Conservation (phyloP, 1,140 invertebrate genomes). For the Pseudachorutes palmiensis region DNA sequence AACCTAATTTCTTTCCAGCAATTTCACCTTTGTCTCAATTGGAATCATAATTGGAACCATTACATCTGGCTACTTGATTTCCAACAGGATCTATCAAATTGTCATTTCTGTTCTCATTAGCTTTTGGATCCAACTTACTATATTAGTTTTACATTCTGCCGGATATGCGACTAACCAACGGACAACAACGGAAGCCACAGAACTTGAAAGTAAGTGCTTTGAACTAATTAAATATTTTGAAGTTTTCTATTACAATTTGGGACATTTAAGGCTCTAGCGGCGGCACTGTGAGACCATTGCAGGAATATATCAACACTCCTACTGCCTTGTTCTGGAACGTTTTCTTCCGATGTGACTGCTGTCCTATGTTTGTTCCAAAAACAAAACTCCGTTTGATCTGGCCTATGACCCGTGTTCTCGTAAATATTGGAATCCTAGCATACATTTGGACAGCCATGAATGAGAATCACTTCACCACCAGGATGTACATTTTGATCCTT, state of each 20-base stretch:
- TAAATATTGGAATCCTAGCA: background rate
- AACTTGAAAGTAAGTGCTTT: background rate
- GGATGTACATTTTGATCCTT: background rate
- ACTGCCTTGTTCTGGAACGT: background rate
- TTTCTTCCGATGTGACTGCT: background rate
- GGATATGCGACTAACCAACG: background rate
- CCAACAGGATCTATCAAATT: background rate
- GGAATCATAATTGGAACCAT: background rate
- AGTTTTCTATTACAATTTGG: background rate
- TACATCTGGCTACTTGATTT: background rate
- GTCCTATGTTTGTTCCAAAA: background rate
- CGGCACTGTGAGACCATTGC: background rate
- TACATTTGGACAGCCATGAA: background rate
- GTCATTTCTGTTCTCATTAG: background rate
- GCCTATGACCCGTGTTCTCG: background rate
- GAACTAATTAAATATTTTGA: background rate
- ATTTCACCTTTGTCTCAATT: background rate
- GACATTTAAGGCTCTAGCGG: background rate
- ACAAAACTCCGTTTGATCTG: background rate
- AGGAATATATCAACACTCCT: background rate
- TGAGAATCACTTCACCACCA: background rate
- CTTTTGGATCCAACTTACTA: background rate
- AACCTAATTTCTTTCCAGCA: background rate
- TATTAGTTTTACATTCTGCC: background rate
- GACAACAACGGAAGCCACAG: background rate